A percentile compares a stretch with the other conserved stretches of the same genome.
Evolutionary conservation across 2,113 vertebrate genomes (phyloP).

Genomic region (Dromiciops gliroides): DNA sequence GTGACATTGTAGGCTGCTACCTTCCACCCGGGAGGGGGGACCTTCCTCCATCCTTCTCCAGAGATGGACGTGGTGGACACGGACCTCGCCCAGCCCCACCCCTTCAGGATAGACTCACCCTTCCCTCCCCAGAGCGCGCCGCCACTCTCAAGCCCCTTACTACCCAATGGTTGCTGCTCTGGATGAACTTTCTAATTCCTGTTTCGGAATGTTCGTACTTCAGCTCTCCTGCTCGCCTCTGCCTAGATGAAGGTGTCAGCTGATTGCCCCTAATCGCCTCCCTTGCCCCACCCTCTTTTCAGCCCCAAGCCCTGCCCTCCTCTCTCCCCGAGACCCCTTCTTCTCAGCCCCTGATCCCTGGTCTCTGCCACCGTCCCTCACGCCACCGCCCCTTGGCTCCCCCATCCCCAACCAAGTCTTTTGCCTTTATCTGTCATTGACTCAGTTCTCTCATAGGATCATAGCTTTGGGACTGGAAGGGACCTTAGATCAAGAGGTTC

Average conservation of each 20-base stretch:
- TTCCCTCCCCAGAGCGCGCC: background rate
- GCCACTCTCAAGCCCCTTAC: background rate
- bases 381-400: background rate
- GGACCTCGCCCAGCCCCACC: background rate
- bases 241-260: background rate
- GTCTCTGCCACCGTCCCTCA: background rate
- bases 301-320: background rate
- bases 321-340: background rate
- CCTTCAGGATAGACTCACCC: background rate
- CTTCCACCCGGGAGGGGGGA: background rate
- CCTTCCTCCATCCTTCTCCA: background rate
- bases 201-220: constrained; percentile 41
- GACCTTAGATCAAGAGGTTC: too few species aligned
- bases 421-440: background rate
- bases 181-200: background rate
- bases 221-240: constrained; percentile 16
- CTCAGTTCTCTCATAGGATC: background rate
- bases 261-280: background rate
- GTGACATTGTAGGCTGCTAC: background rate
- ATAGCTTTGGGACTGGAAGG: background rate
- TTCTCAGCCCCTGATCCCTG: background rate
- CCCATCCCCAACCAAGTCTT: background rate
- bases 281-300: background rate
- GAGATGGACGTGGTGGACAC: background rate
- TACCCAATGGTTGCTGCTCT: background rate